These are phyloP conservation scores for Cochlearius cochlearius DNA, from an alignment of 2,113 vertebrate species.

Conservation along the genomic window DNA sequence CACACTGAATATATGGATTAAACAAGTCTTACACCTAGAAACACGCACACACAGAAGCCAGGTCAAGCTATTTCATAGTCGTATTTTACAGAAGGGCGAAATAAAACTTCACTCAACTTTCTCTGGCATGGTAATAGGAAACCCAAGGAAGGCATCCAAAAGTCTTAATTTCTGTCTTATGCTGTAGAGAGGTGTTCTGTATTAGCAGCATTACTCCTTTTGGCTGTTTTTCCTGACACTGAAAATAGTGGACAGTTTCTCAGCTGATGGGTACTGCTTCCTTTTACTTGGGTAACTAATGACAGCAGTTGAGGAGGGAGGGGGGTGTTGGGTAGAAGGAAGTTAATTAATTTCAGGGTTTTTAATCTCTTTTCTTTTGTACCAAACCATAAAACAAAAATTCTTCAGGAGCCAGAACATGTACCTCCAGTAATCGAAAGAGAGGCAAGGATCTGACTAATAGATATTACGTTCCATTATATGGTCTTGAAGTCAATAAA, in stretches of 20 bases:
- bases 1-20: neutral
- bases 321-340: constrained; percentile 3
- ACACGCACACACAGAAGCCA: neutral
- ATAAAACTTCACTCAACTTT: neutral
- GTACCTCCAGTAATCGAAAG: constrained; percentile 65
- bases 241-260: constrained; percentile 4
- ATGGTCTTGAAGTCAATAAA: constrained; percentile 74
- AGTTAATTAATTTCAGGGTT: constrained; percentile 55
- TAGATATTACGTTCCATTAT: constrained; percentile 64
- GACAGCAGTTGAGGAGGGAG: constrained; percentile 5
- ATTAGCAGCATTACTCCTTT: neutral
- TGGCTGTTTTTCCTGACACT: neutral
- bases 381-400: constrained; percentile 69
- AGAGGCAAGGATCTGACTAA: constrained; percentile 70
- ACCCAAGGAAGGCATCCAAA: neutral
- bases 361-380: constrained; percentile 58
- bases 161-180: neutral
- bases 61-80: neutral
- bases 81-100: neutral
- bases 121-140: neutral
- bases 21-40: neutral
- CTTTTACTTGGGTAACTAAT: constrained; percentile 33
- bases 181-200: neutral
- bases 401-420: constrained; percentile 47
- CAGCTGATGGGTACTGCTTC: neutral